phyloP scores from a whole-genome alignment of 2,888 invertebrate genomes.

The Ornithoptera priamus region DNA sequence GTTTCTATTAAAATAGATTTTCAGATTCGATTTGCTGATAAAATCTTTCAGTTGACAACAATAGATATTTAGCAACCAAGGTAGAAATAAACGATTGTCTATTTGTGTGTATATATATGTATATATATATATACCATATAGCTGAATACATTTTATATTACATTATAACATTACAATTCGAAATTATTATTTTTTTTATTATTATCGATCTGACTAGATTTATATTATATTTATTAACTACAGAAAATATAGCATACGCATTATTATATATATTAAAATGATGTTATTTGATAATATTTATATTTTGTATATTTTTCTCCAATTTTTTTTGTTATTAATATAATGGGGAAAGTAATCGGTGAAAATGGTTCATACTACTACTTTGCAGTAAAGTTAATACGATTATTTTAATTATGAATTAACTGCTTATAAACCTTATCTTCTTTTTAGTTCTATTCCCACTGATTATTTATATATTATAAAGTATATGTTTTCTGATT shows the following conservation, averaged over 20 bases:
- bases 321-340: neutral
- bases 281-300: slow-evolving; percentile 24
- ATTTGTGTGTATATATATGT: slow-evolving; percentile 27
- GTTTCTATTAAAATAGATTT: slow-evolving; percentile 63
- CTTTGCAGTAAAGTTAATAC: neutral
- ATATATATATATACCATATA: slow-evolving; percentile 19
- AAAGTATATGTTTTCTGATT: neutral
- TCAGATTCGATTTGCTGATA: slow-evolving; percentile 66
- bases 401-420: neutral
- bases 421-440: neutral
- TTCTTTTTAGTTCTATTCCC: neutral
- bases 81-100: slow-evolving; percentile 34
- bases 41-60: slow-evolving; percentile 72
- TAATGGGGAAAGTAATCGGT: neutral
- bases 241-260: slow-evolving; percentile 33
- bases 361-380: slow-evolving; percentile 1
- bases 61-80: slow-evolving; percentile 47
- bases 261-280: slow-evolving; percentile 18
- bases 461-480: neutral
- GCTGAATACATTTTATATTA: slow-evolving; percentile 29
- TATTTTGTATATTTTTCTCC: slow-evolving; percentile 26
- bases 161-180: slow-evolving; percentile 43
- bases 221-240: slow-evolving; percentile 59
- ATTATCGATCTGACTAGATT: slow-evolving; percentile 74
- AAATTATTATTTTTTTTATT: slow-evolving; percentile 49